These are phyloP conservation scores for Plectropomus leopardus DNA, from an alignment of 2,113 vertebrate species.

Conservation along the genomic window DNA sequence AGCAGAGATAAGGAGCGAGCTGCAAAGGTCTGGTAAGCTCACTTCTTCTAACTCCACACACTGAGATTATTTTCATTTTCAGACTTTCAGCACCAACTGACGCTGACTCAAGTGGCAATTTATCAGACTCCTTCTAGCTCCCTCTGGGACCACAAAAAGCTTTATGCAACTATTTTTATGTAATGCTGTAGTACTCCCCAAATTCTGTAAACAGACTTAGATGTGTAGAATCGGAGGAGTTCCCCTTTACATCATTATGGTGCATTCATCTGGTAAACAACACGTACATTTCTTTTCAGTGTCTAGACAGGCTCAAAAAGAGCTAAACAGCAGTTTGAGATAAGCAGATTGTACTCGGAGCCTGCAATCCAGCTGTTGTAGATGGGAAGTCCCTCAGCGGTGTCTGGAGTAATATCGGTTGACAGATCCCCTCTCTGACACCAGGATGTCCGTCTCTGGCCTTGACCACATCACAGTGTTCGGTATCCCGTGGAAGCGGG, in stretches of 20 bases:
- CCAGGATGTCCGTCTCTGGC: constrained; percentile 77
- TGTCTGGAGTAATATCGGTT: constrained; percentile 72
- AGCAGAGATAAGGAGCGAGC: not conserved
- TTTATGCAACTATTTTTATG: not conserved
- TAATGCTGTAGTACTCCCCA: not conserved
- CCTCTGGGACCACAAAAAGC: not conserved
- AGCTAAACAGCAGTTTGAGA: not conserved
- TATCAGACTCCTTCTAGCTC: not conserved
- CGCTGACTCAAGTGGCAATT: not conserved
- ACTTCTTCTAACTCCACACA: not conserved
- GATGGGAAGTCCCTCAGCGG: constrained; percentile 34
- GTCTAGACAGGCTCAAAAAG: constrained; percentile 38
- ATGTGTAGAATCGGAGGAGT: not conserved
- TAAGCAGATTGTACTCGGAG: constrained; percentile 25
- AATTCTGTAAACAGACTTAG: not conserved
- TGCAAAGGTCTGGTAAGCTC: not conserved
- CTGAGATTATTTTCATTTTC: not conserved
- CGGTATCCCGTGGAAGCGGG: constrained; percentile 63
- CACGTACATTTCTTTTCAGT: not conserved
- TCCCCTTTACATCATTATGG: not conserved
- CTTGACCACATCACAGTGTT: constrained; percentile 72
- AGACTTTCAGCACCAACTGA: not conserved
- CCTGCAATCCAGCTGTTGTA: constrained; percentile 60
- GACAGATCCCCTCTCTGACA: constrained; percentile 71
- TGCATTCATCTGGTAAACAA: constrained; percentile 12